Percentiles rank a stretch among this genome's conserved stretches.
Evolutionary conservation across 2,113 vertebrate genomes (phyloP).

Genomic region (Lanius ludovicianus): DNA sequence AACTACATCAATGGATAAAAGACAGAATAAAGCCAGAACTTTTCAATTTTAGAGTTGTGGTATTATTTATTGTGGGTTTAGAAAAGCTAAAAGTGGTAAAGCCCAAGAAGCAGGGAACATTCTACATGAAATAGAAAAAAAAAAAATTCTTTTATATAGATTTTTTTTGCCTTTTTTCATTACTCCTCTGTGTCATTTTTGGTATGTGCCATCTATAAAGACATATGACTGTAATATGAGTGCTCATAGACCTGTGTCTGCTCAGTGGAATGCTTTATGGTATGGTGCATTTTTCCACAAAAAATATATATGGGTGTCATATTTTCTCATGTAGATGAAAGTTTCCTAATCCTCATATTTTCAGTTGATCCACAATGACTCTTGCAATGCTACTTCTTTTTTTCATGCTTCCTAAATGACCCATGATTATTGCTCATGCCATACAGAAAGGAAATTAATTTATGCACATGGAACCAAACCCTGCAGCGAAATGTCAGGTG

Average conservation of each 20-base stretch:
- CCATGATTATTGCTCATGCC: neutral
- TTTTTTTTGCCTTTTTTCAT: neutral
- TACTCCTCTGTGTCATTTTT: neutral
- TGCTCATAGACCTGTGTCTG: constrained; percentile 6
- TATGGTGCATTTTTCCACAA: neutral
- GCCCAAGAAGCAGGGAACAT: neutral
- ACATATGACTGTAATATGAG: neutral
- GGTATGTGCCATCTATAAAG: neutral
- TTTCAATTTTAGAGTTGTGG: neutral
- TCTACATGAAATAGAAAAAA: neutral
- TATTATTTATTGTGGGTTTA: neutral
- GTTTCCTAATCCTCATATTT: neutral
- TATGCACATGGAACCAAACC: neutral
- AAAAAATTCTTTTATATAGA: neutral
- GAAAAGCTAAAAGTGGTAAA: neutral
- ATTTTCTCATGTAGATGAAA: neutral
- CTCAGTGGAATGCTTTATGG: neutral
- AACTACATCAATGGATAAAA: neutral
- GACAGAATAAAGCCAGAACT: neutral
- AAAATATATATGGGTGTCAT: neutral
- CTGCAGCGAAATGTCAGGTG: neutral
- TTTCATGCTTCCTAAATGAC: neutral
- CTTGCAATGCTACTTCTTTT: neutral
- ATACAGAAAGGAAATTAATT: neutral
- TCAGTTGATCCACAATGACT: neutral